Base-by-base conservation (phyloP, 92 coral and sea anemone genomes). In the Zoanthus sociatus region DNA sequence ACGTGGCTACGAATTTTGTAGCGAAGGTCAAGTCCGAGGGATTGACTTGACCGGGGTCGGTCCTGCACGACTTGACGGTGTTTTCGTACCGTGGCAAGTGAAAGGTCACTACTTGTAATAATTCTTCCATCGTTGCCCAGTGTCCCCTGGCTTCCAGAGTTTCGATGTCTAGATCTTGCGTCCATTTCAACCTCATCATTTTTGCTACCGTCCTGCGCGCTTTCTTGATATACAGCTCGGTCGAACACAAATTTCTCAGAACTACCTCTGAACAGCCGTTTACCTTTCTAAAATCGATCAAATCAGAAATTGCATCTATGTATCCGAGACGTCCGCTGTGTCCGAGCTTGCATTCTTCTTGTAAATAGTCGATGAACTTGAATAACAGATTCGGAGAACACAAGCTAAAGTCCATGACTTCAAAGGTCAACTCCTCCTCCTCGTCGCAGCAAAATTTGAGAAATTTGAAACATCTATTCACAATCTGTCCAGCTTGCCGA, bases 101-200 rank as follows among this genome's bases (percentile, higher is more conserved):
- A 78, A 18, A 78, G 7, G 87, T 67, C 15, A 92, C 77, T 46
- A 87, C 93, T 60, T 79, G 33, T 42, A 51, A 17, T 14, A 90
- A 51, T 64, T 92, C 95, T 10, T 67, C 79, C 88, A 92, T 44
- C 33, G 93, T 92, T 32, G 91, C 93, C 95, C 95, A 92, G 86
- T 88, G 89, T 0, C 93, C 87, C 73, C 61, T 90, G 48, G 83
- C 45, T 14, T 87, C 92, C 18, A 92, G 79, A 33, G 94, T 79
- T 13, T 92, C 90, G 53, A 78, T 89, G 87, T 86, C 95, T 42
- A 92, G 37, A 77, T 92, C 95, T 42, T 61, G 55, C 51, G 76
- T 67, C 91, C 95, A 90, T 30, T 90, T 88, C 68, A 82, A 9
- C 78, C 79, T 56, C 91, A 90, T 87, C 82, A 78, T 89, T 58